Evolutionary conservation across 1,140 invertebrate species (phyloP).

Genomic region (Drosophila repleta): DNA sequence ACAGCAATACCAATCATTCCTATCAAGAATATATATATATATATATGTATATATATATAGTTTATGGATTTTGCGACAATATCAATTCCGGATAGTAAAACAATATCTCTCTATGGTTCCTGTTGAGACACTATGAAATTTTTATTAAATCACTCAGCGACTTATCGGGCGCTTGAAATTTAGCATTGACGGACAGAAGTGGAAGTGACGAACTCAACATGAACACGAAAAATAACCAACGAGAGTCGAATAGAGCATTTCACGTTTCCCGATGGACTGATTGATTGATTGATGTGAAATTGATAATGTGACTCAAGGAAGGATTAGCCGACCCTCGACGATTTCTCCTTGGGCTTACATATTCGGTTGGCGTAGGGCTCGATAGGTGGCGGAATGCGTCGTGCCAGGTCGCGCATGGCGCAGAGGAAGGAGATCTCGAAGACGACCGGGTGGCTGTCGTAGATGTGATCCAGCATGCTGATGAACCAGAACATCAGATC

Average conservation of each 20-base stretch:
- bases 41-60: too few relatives aligned
- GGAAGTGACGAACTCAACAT: neutral
- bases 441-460: conserved; percentile 29
- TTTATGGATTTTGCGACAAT: too few relatives aligned
- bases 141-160: too few relatives aligned
- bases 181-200: too few relatives aligned
- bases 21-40: too few relatives aligned
- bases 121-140: too few relatives aligned
- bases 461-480: conserved; percentile 41
- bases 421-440: conserved; percentile 50
- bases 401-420: neutral
- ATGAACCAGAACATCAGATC: conserved; percentile 48
- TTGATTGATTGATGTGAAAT: neutral
- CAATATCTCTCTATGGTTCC: too few relatives aligned
- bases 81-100: too few relatives aligned
- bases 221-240: neutral
- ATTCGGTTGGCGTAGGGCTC: neutral
- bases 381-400: neutral
- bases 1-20: too few relatives aligned
- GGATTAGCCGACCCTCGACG: neutral
- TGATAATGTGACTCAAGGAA: conserved; percentile 1
- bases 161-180: too few relatives aligned
- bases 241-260: too few relatives aligned
- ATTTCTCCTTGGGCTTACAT: neutral
- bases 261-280: too few relatives aligned